These are phyloP conservation scores for Pogonomyrmex barbatus DNA, from an alignment of 1,140 invertebrate species.

Conservation along the genomic window DNA sequence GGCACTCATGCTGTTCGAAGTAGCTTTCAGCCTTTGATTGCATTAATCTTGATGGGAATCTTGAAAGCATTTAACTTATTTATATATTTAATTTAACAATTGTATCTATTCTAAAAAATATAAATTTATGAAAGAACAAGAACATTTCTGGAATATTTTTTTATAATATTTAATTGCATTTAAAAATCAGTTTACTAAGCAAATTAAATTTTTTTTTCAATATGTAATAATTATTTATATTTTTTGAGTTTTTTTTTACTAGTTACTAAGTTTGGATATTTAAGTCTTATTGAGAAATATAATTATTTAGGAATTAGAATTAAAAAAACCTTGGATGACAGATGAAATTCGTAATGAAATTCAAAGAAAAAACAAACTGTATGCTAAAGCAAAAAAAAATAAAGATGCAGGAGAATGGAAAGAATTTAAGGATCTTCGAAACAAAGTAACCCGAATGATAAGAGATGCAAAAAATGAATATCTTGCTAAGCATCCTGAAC, in stretches of 20 bases:
- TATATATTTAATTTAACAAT: slow-evolving; percentile 13
- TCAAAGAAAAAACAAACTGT: slow-evolving; percentile 86
- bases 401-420: slow-evolving; percentile 86
- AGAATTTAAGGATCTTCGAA: slow-evolving; percentile 86
- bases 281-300: slow-evolving; percentile 53
- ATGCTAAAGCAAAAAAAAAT: slow-evolving; percentile 86
- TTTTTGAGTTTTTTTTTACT: background rate
- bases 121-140: slow-evolving; percentile 4
- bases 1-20: background rate
- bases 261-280: background rate
- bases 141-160: background rate
- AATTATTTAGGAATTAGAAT: slow-evolving; percentile 81
- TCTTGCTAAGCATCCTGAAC: slow-evolving; percentile 85
- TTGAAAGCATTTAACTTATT: slow-evolving; percentile 11
- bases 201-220: slow-evolving; percentile 4
- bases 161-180: background rate
- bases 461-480: slow-evolving; percentile 87
- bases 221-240: slow-evolving; percentile 13
- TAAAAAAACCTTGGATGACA: slow-evolving; percentile 87
- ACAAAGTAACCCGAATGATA: slow-evolving; percentile 87
- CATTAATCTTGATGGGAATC: background rate
- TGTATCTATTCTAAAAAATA: background rate
- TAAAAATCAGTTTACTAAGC: background rate
- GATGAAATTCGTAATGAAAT: slow-evolving; percentile 87
- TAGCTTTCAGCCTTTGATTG: slow-evolving; percentile 10